A percentile compares a stretch with the other conserved stretches of the same genome.
Conservation (phyloP, 2,888 invertebrate genomes). For the Hemithea aestivaria region DNA sequence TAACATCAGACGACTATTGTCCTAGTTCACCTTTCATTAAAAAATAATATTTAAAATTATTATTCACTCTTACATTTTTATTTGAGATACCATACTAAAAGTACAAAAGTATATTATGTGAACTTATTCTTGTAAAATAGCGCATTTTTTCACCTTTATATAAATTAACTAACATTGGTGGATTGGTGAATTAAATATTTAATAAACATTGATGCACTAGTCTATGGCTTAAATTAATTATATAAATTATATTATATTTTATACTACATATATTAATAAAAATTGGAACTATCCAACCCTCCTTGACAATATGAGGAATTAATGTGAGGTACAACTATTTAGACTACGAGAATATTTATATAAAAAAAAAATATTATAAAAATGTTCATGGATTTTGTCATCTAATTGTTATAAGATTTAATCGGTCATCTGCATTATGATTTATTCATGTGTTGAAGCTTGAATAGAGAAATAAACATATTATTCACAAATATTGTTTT, state of each 20-base stretch:
- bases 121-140: not conserved
- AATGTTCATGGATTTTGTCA: slow-evolving; percentile 35
- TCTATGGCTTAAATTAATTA: slow-evolving; percentile 41
- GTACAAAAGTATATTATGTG: too few relatives aligned
- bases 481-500: slow-evolving; percentile 69
- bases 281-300: slow-evolving; percentile 35
- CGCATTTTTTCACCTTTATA: not conserved
- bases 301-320: slow-evolving; percentile 55
- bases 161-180: slow-evolving; percentile 30
- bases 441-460: slow-evolving; percentile 54
- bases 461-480: slow-evolving; percentile 66
- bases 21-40: too few relatives aligned
- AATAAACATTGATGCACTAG: slow-evolving; percentile 28
- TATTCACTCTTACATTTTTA: too few relatives aligned
- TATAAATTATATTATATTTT: slow-evolving; percentile 40
- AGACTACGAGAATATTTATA: slow-evolving; percentile 40
- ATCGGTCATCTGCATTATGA: slow-evolving; percentile 38
- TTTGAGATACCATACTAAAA: too few relatives aligned
- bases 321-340: slow-evolving; percentile 56
- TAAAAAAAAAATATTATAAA: slow-evolving; percentile 31
- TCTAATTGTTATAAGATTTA: slow-evolving; percentile 35
- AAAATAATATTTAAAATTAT: too few relatives aligned
- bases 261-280: slow-evolving; percentile 42
- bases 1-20: too few relatives aligned
- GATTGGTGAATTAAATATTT: slow-evolving; percentile 43